phyloP scores from a whole-genome alignment of 2,113 vertebrate species.

The Malurus melanocephalus region DNA sequence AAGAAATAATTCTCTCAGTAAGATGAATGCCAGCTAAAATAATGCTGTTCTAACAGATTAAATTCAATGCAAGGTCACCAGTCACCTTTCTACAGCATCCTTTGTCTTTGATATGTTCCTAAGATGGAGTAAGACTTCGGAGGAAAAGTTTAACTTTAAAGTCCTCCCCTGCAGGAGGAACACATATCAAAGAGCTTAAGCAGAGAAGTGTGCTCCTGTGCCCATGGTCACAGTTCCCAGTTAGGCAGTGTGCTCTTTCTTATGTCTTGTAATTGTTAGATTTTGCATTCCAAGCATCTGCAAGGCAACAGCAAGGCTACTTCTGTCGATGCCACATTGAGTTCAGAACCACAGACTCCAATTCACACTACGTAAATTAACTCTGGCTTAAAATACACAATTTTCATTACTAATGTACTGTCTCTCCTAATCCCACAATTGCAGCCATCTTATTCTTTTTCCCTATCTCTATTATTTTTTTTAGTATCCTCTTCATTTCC shows the following conservation, averaged over 20 bases:
- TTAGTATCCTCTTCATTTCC: neutral
- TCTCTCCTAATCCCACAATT: neutral
- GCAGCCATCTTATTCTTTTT: neutral
- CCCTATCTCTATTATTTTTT: neutral
- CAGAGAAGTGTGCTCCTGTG: neutral
- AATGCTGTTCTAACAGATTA: slow-evolving; percentile 49
- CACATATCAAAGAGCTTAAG: neutral
- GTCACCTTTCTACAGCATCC: neutral
- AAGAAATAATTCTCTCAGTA: slow-evolving; percentile 45
- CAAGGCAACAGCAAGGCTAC: neutral
- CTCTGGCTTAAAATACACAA: neutral
- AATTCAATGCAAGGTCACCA: slow-evolving; percentile 39
- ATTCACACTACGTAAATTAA: neutral
- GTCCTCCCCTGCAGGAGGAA: neutral
- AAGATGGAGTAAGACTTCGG: neutral
- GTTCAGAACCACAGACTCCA: neutral
- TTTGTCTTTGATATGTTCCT: neutral
- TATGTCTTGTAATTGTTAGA: neutral
- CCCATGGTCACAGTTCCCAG: neutral
- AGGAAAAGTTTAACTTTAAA: neutral
- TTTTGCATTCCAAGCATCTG: neutral
- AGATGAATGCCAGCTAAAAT: slow-evolving; percentile 49
- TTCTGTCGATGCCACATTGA: neutral
- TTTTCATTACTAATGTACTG: neutral
- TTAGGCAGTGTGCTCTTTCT: neutral